Conservation (phyloP, 2,888 invertebrate species). For the Kuschelorhynchus macadamiae region DNA sequence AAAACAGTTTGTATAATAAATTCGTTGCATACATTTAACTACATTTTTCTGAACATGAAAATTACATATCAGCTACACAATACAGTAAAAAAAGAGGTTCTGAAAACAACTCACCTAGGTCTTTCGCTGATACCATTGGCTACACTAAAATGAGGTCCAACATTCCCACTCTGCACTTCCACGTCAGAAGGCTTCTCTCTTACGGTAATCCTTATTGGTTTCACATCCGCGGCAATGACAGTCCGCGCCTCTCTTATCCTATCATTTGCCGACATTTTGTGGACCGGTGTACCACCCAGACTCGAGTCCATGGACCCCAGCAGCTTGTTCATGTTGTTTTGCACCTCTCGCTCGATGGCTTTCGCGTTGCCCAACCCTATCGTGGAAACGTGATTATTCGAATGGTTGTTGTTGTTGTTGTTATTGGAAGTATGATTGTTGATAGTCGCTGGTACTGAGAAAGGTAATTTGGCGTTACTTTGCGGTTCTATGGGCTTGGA, state of each 20-base stretch:
- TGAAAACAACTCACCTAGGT: conserved; percentile 64
- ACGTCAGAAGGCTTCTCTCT: conserved; percentile 65
- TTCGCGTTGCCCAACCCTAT: conserved; percentile 57
- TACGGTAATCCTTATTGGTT: conserved; percentile 67
- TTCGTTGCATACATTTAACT: too few relatives aligned
- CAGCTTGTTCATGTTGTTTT: conserved; percentile 61
- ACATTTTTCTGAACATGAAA: too few relatives aligned
- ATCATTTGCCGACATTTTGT: conserved; percentile 57
- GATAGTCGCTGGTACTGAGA: neutral
- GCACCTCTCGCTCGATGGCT: conserved; percentile 59
- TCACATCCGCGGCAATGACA: conserved; percentile 65
- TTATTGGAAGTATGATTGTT: conserved; percentile 17
- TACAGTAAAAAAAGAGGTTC: conserved; percentile 29
- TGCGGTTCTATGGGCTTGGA: neutral
- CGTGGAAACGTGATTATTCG: conserved; percentile 57
- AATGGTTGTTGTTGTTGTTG: conserved; percentile 41
- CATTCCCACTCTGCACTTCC: conserved; percentile 68
- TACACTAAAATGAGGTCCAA: conserved; percentile 61
- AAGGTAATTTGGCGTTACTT: neutral
- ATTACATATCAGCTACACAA: too few relatives aligned
- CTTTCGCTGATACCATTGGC: conserved; percentile 63
- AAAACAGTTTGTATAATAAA: too few relatives aligned
- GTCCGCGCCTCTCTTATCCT: conserved; percentile 63
- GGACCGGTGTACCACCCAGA: conserved; percentile 21
- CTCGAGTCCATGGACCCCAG: conserved; percentile 48